These are phyloP conservation scores for Stegodyphus dumicola DNA, from an alignment of 1,140 invertebrate species.

Conservation along the genomic window DNA sequence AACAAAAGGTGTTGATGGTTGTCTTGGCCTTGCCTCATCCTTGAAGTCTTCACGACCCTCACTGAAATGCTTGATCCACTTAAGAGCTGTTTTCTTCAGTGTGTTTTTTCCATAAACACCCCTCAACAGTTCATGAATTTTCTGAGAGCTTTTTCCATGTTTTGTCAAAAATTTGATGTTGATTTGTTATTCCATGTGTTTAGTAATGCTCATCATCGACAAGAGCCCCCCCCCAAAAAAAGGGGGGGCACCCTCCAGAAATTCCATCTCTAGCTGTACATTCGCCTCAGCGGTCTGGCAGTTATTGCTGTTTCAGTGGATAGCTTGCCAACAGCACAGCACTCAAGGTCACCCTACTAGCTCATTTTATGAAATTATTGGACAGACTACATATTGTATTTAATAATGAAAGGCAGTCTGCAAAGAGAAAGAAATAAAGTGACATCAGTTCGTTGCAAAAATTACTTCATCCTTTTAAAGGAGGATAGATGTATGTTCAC, in stretches of 20 bases:
- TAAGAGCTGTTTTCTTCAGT: background rate
- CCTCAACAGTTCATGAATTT: background rate
- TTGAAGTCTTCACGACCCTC: background rate
- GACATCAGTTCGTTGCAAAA: no score
- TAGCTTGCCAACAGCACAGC: background rate
- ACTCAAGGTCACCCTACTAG: background rate
- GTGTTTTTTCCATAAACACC: background rate
- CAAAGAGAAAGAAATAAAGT: no score
- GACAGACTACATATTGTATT: background rate
- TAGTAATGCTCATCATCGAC: background rate
- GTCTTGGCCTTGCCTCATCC: background rate
- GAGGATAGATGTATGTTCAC: no score
- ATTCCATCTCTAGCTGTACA: background rate
- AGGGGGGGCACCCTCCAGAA: no score
- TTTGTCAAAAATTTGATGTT: background rate
- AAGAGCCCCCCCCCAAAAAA: no score
- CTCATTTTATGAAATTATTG: background rate
- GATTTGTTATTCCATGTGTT: background rate
- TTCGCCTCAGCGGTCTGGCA: background rate
- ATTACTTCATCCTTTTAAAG: no score
- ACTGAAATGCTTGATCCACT: background rate
- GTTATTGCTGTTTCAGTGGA: background rate
- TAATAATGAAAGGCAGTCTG: no score
- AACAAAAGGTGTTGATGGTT: background rate
- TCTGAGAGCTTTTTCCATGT: background rate